These are phyloP conservation scores for Lepilemur septentrionalis DNA, from an alignment of 2,797 vertebrate genomes.

Conservation along the genomic window DNA sequence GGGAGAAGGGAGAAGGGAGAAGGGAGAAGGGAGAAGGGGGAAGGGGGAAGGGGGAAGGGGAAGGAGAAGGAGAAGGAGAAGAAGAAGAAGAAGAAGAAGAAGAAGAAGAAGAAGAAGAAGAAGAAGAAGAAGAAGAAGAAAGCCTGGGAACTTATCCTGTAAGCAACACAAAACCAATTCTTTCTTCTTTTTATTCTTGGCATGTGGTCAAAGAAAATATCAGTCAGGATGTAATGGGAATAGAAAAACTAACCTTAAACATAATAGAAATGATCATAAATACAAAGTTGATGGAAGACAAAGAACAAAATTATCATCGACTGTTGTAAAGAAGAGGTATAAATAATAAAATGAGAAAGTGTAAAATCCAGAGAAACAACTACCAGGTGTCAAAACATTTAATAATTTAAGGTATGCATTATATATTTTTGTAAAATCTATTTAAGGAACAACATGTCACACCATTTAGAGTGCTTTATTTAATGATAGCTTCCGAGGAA, in stretches of 20 bases:
- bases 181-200: conserved; percentile 5
- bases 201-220: conserved; percentile 47
- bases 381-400: conserved; percentile 74
- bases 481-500: conserved; percentile 72
- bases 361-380: conserved; percentile 65
- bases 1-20: too few species aligned
- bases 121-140: too few species aligned
- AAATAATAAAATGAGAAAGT: conserved; percentile 68
- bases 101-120: too few species aligned
- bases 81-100: too few species aligned
- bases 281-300: conserved; percentile 44
- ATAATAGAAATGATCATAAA: conserved; percentile 44
- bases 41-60: too few species aligned
- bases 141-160: background rate
- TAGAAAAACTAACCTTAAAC: conserved; percentile 55
- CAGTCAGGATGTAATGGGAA: conserved; percentile 49
- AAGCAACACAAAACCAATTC: background rate
- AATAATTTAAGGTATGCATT: conserved; percentile 63
- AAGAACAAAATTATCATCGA: conserved; percentile 20
- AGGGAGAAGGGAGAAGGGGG: too few species aligned
- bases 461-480: conserved; percentile 75
- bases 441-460: conserved; percentile 75
- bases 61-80: too few species aligned
- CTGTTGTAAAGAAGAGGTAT: conserved; percentile 51
- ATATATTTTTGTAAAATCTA: conserved; percentile 77